These are phyloP conservation scores for Dolichoris vasculosae DNA, from an alignment of 1,140 invertebrate genomes.

Conservation along the genomic window DNA sequence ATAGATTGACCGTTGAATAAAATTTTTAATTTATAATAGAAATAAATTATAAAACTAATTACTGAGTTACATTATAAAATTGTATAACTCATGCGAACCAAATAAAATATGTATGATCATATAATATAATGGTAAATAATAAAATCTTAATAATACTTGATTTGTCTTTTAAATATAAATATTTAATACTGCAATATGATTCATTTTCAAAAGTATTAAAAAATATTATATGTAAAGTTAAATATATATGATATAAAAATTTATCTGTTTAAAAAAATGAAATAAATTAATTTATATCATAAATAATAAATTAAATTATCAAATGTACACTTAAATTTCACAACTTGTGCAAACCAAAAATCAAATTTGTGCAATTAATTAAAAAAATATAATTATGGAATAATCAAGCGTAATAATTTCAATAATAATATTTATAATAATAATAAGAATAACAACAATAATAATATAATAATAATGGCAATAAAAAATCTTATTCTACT, in stretches of 20 bases:
- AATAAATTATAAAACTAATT: background rate
- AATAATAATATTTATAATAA: background rate
- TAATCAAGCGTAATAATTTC: background rate
- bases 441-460: background rate
- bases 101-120: background rate
- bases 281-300: background rate
- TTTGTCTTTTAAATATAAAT: too few species aligned
- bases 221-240: too few species aligned
- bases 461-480: background rate
- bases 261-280: background rate
- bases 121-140: background rate
- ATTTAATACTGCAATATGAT: too few species aligned
- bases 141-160: background rate
- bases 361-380: background rate
- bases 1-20: background rate
- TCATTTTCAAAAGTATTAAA: too few species aligned
- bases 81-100: background rate
- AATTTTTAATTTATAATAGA: background rate
- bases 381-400: background rate
- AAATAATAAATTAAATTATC: background rate
- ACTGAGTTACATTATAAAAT: background rate
- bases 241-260: too few species aligned
- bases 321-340: background rate
- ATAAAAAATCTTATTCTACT: background rate
- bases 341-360: constrained; percentile 25